Evolutionary conservation across 2,888 invertebrate genomes (phyloP).

Genomic region (Xestia ashworthii): DNA sequence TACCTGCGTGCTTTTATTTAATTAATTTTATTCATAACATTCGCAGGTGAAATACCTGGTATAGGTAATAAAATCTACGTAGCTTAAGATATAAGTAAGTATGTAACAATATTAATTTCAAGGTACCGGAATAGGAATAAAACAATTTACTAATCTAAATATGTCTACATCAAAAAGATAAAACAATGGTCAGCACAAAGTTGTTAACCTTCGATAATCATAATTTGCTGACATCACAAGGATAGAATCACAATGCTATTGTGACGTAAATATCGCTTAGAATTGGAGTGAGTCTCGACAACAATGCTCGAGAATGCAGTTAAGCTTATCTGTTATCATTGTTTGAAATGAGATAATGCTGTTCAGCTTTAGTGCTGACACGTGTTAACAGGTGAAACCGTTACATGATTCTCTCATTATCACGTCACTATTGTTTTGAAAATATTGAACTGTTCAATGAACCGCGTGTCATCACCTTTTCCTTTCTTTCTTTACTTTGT

Average conservation of each 20-base stretch:
- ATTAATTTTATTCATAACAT: constrained; percentile 28
- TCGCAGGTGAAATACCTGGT: not conserved
- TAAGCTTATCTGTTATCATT: constrained; percentile 83
- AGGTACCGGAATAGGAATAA: constrained; percentile 25
- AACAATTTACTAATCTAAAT: constrained; percentile 14
- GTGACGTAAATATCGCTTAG: constrained; percentile 59
- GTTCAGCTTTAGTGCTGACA: constrained; percentile 75
- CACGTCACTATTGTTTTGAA: constrained; percentile 58
- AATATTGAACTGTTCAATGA: constrained; percentile 52
- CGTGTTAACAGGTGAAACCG: constrained; percentile 68
- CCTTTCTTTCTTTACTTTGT: constrained; percentile 18
- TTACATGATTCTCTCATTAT: constrained; percentile 74
- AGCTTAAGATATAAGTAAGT: too few relatives aligned
- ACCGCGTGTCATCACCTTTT: constrained; percentile 32
- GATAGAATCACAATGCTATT: constrained; percentile 52
- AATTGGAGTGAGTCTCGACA: constrained; percentile 57
- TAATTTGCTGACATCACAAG: constrained; percentile 61
- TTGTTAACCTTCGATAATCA: constrained; percentile 57
- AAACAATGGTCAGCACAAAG: constrained; percentile 42
- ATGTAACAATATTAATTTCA: not conserved
- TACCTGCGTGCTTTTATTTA: constrained; percentile 18
- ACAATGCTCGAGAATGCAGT: constrained; percentile 73
- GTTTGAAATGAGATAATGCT: constrained; percentile 82
- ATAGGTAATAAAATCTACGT: not conserved
- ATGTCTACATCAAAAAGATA: constrained; percentile 26